Evolutionary conservation across 2,888 invertebrate genomes (phyloP), one percentile per base, ranked within the genome.

Genomic region (Nomada goodeniana): DNA sequence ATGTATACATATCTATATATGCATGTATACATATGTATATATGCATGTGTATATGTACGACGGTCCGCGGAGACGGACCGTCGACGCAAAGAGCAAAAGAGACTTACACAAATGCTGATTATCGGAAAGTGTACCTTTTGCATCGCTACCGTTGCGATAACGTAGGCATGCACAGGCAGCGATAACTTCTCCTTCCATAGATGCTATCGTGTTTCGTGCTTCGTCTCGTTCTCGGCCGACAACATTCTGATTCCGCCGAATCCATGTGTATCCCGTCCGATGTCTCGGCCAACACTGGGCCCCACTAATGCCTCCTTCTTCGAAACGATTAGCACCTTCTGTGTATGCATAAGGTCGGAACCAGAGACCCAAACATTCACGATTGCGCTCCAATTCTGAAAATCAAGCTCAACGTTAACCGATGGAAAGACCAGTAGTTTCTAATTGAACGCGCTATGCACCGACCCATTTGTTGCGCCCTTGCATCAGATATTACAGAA

Each of bases 41-140:
- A 26, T 26, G 26, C 26, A 26, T 26, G 63, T 36, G 36, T 36
- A 5, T 36, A 36, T 36, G 36, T 50, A 57, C 61, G 68, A 77
- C 52, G 53, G 47, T 53, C 60, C 78, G 71, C 15, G 42, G 60
- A 59, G 65, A 78, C 60, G 53, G 36, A 36, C 65, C 78, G 71
- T 55, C 67, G 75, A 80, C 73, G 61, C 71, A 65, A 80, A 75
- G 80, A 80, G 73, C 76, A 65, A 77, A 67, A 76, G 63, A 76
- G 72, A 76, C 50, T 73, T 73, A 78, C 79, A 67, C 70, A 78
- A 80, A 80, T 71, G 79, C 79, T 77, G 80, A 80, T 80, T 78
- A 80, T 71, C 80, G 65, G 55, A 79, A 83, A 83, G 70, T 82
- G 82, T 15, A 13, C 73, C 77, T 73, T 77, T 82, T 73, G 64